A percentile compares a stretch with the other conserved stretches of the same genome.
Conservation (phyloP, 1,140 invertebrate genomes). For the Oreohelix idahoensis region DNA sequence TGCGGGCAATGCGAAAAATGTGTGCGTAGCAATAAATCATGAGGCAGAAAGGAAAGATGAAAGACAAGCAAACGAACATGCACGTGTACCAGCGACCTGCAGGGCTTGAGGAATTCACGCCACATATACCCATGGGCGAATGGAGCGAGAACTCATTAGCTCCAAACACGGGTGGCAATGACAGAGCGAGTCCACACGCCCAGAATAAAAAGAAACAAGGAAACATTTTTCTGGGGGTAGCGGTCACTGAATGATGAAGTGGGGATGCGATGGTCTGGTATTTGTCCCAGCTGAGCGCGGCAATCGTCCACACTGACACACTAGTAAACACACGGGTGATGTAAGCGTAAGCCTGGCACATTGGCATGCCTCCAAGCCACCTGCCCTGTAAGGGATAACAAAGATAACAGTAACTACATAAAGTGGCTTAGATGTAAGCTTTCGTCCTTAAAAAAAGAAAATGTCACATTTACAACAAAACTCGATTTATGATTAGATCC, state of each 20-base stretch:
- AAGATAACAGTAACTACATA: no score
- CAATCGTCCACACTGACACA: conserved; percentile 61
- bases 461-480: no score
- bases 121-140: conserved; percentile 53
- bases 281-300: conserved; percentile 68
- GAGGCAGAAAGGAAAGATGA: conserved; percentile 52
- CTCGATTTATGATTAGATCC: no score
- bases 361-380: conserved; percentile 19
- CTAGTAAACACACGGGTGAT: conserved; percentile 35
- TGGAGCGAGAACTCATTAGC: conserved; percentile 50
- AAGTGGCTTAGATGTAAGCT: no score
- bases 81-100: conserved; percentile 53
- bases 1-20: conserved; percentile 62
- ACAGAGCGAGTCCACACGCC: conserved; percentile 44
- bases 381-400: conserved; percentile 20
- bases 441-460: no score
- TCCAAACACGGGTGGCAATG: conserved; percentile 53
- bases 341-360: conserved; percentile 41
- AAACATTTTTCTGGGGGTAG: conserved; percentile 56
- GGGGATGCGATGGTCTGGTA: conserved; percentile 67
- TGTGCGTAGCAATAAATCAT: conserved; percentile 63
- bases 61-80: conserved; percentile 45
- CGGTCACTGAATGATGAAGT: conserved; percentile 64
- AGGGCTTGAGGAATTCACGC: conserved; percentile 44
- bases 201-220: conserved; percentile 58